Evolutionary conservation across 2,113 vertebrate species (phyloP), one percentile per base, ranked within the genome.

Genomic region (Orycteropus afer): DNA sequence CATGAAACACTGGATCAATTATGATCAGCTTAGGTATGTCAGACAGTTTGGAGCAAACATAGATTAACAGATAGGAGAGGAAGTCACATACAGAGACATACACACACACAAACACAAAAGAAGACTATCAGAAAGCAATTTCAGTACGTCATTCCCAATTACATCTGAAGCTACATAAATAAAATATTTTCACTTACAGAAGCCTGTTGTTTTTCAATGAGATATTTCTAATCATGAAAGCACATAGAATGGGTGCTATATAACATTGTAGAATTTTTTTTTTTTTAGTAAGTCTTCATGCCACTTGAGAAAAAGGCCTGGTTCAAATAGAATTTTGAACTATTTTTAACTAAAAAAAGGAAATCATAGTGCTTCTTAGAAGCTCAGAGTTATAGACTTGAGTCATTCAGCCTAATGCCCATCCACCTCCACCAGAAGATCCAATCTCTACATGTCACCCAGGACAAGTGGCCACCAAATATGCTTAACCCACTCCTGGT

Each of bases 111-210:
- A 27, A 37, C 7, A 37, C 34, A 59, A 80, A 7, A 63, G 5
- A 67, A 83, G 22, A 76, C 5, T 40, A 69, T 53, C 17, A 69
- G n/a, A 67, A 90, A 84, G 81, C 51, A 85, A 78, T 74, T 79
- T 89, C 25, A 77, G 61, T 34, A 20, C 69, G 11, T 51, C 22
- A 78, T 61, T n/a, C 14, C 53, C 37, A 32, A 0, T 88, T 77
- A 90, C 17, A 13, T 67, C 7, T 78, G 32, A 63, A 55, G 18
- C 49, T 73, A 55, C 40, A 82, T 42, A 77, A 73, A 63, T 63
- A 86, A 90, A 90, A 85, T 51, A 71, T 65, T 89, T 89, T 82
- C 15, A n/a, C n/a, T 89, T 73, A 78, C 2, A 55, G 95, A 77
- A 23, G 22, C 51, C 34, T 89, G n/a, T 7, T 67, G 3, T 79